Evolutionary conservation across 2,797 vertebrate genomes (phyloP).

Genomic region (Myoxocephalus aenaeus): DNA sequence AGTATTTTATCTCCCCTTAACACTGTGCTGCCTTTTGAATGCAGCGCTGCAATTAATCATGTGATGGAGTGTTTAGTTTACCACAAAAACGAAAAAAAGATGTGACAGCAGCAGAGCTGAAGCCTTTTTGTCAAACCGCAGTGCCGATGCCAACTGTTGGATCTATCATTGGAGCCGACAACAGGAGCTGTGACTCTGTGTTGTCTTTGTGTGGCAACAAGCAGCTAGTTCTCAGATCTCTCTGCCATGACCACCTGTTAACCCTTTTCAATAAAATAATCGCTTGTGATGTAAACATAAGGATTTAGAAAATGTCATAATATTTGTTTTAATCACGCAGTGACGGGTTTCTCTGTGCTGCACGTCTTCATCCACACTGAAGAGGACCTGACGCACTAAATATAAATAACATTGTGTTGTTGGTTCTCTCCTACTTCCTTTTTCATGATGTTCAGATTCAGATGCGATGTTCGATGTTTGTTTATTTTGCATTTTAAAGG

Average conservation of each 20-base stretch:
- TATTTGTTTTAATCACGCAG: neutral
- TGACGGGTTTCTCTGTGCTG: neutral
- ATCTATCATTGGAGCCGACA: neutral
- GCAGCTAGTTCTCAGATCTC: slow-evolving; percentile 5
- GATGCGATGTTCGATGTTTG: neutral
- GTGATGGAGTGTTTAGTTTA: neutral
- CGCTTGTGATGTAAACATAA: neutral
- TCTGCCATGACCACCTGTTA: neutral
- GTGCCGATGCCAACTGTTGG: neutral
- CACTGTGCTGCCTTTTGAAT: slow-evolving; percentile 7
- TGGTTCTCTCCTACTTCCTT: slow-evolving; percentile 4
- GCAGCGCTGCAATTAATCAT: neutral
- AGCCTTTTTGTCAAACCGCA: neutral
- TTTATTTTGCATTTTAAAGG: slow-evolving; percentile 15
- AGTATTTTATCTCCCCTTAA: neutral
- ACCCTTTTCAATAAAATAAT: neutral
- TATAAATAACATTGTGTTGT: neutral
- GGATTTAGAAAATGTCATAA: neutral
- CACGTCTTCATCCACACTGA: neutral
- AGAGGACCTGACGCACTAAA: neutral
- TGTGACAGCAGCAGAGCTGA: neutral
- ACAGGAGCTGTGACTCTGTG: slow-evolving; percentile 35
- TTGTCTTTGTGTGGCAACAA: slow-evolving; percentile 34
- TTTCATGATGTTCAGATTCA: neutral
- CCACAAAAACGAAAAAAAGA: neutral